Base-by-base conservation (phyloP, 2,797 vertebrate species). In the Taeniopygia guttata region DNA sequence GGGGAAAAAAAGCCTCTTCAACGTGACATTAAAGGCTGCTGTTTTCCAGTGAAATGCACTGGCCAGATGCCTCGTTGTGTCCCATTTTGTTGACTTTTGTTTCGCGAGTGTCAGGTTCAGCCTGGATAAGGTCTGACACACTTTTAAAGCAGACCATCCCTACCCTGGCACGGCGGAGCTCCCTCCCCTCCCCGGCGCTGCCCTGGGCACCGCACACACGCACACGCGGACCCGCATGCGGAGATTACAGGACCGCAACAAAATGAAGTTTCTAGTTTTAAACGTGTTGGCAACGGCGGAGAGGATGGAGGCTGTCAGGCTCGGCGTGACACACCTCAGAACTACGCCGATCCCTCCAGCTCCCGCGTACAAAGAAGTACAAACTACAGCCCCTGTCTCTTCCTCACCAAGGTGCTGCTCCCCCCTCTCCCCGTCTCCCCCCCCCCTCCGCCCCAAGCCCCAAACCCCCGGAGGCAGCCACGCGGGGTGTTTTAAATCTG, bases 101-200 rank as follows among this genome's bases (percentile, higher is more conserved):
- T 96, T 93, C 75, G 59, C 90, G 89, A 97, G 97, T 89, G 97
- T 97, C 97, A 98, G 97, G 97, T 97, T 97, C 96, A 96, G 96
- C 93, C 95, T 96, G 96, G 93, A 87, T 75, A 94, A 95, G 95
- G 94, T 59, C 49, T 96, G 94, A 92, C 95, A 97, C 92, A 97
- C 97, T 97, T 96, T 96, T 87, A 80, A 66, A 91, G 93, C 92
- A 89, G 79, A 75, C 92, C 91, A 93, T 94, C 95, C 87, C 92
- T 96, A 67, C 92, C 85, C 78, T 86, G 90, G 86, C 92, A 94
- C 86, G 10, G 86, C n/a, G 67, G 68, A 90, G 77, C 93, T 91
- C 48, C 89, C 92, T 85, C 89, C 82, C 90, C 82, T 85, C 77
- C 79, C 80, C 69, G 11, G 73, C 84, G 70, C 90, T 95, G 93